A percentile compares a stretch with the other conserved stretches of the same genome.
Evolutionary conservation across 2,888 invertebrate species (phyloP).

Genomic region (Scaptomyza caliginosa): DNA sequence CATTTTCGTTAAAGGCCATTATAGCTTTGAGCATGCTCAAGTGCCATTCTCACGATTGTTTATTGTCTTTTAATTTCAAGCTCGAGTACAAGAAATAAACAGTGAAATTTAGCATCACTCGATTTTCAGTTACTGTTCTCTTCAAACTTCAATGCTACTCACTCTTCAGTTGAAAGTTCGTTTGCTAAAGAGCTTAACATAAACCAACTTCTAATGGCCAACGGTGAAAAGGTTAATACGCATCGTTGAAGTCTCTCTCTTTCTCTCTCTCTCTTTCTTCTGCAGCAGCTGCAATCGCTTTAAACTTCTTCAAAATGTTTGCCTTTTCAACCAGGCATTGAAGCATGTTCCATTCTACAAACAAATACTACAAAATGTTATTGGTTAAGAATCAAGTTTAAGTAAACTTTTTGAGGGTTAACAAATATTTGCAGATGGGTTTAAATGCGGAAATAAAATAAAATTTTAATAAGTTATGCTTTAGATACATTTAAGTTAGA

Average conservation of each 20-base stretch:
- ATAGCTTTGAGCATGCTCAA: constrained; percentile 75
- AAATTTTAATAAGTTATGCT: background rate
- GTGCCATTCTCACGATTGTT: constrained; percentile 80
- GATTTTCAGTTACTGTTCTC: constrained; percentile 50
- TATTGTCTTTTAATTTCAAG: constrained; percentile 79
- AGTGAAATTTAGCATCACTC: constrained; percentile 75
- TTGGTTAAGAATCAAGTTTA: background rate
- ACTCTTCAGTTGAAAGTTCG: constrained; percentile 53
- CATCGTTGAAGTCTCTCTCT: constrained; percentile 20
- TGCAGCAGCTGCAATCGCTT: constrained; percentile 6
- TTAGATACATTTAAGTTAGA: background rate
- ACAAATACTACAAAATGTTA: constrained; percentile 38
- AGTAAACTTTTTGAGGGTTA: constrained; percentile 3
- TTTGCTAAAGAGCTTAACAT: constrained; percentile 24
- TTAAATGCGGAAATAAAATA: background rate
- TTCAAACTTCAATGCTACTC: constrained; percentile 60
- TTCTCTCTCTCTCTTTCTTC: background rate
- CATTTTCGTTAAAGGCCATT: constrained; percentile 74
- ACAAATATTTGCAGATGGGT: constrained; percentile 12
- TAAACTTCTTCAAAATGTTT: constrained; percentile 57
- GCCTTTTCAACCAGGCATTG: constrained; percentile 55
- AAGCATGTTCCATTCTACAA: constrained; percentile 63
- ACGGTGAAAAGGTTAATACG: constrained; percentile 63
- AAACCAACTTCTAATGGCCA: background rate
- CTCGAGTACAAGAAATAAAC: constrained; percentile 71